phyloP scores from a whole-genome alignment of 1,140 invertebrate species.

The Bicyclus anynana region DNA sequence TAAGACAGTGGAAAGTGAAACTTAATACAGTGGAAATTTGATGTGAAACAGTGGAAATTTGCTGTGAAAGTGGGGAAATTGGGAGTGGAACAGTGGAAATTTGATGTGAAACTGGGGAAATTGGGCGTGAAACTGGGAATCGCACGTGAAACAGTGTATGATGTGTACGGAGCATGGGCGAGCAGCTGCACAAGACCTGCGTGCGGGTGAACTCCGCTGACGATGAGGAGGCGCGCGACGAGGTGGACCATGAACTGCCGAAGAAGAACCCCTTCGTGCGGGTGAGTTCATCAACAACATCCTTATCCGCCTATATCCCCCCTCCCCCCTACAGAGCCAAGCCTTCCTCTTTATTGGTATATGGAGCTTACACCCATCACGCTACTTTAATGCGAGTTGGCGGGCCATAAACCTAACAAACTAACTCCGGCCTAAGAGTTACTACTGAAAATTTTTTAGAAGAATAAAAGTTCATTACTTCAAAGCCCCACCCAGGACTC shows the following conservation, averaged over 20 bases:
- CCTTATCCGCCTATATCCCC: too few relatives aligned
- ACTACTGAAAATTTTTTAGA: too few relatives aligned
- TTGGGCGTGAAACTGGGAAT: not conserved
- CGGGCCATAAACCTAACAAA: too few relatives aligned
- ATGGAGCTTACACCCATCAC: too few relatives aligned
- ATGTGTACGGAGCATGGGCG: constrained; percentile 48
- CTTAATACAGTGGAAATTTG: constrained; percentile 3
- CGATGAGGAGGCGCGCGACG: constrained; percentile 58
- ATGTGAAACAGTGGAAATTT: not conserved
- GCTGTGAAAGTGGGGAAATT: not conserved
- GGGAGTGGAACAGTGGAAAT: constrained; percentile 1
- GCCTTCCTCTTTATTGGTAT: too few relatives aligned
- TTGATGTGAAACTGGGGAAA: constrained; percentile 2
- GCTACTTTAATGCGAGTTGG: too few relatives aligned
- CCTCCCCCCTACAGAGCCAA: too few relatives aligned
- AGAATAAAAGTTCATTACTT: too few relatives aligned
- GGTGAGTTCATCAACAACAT: constrained; percentile 42
- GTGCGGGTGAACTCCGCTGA: constrained; percentile 65
- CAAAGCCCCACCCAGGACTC: too few relatives aligned
- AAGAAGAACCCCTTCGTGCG: constrained; percentile 70
- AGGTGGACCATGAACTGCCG: constrained; percentile 60
- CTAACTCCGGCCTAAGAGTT: too few relatives aligned
- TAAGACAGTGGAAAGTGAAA: not conserved
- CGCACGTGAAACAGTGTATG: constrained; percentile 29
- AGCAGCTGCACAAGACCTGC: constrained; percentile 55